phyloP scores from a whole-genome alignment of 2,888 invertebrate species.

The Noctuana brunneofusca region DNA sequence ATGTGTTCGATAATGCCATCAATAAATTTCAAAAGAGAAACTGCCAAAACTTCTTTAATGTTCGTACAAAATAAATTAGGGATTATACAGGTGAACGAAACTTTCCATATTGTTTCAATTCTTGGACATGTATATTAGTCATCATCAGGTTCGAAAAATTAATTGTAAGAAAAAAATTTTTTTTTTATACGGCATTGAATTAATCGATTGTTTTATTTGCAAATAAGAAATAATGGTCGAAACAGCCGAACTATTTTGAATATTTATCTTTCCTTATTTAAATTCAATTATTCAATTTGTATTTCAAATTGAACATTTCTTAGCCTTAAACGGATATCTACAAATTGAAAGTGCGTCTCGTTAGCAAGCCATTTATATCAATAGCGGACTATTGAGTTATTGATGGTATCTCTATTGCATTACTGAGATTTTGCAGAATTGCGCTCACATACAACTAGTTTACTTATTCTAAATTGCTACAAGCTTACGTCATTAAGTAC shows the following conservation, averaged over 20 bases:
- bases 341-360: constrained; percentile 51
- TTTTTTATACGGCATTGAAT: not conserved
- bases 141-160: not conserved
- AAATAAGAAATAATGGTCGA: not conserved
- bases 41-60: not conserved
- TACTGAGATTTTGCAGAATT: constrained; percentile 33
- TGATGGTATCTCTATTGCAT: constrained; percentile 30
- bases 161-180: not conserved
- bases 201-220: not conserved
- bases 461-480: constrained; percentile 27
- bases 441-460: constrained; percentile 23
- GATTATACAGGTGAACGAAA: constrained; percentile 1
- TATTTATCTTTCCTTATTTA: not conserved
- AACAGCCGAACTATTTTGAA: not conserved
- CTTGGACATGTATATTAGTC: not conserved
- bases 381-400: constrained; percentile 28
- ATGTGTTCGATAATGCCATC: not conserved
- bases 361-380: constrained; percentile 52
- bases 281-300: constrained; percentile 15
- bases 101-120: not conserved
- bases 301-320: constrained; percentile 32
- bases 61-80: constrained; percentile 11
- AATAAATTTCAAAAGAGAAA: constrained; percentile 19
- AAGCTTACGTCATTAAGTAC: constrained; percentile 21
- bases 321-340: constrained; percentile 35